A percentile compares a stretch with the other conserved stretches of the same genome.
Evolutionary conservation across 2,888 invertebrate genomes (phyloP).

Genomic region (Cheilosia impressa): DNA sequence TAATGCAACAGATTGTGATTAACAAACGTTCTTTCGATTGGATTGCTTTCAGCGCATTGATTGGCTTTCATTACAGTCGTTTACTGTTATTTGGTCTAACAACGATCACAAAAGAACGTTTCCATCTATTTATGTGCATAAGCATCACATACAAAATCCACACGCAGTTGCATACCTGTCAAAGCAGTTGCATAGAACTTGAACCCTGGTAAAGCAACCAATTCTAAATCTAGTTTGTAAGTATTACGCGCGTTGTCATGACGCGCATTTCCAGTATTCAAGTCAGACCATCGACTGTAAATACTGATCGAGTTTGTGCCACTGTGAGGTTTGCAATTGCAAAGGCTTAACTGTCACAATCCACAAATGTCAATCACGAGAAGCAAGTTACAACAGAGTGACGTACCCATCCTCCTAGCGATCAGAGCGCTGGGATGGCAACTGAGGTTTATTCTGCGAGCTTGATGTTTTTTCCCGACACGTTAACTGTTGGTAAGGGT

Average conservation of each 20-base stretch:
- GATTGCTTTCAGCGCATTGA: no score
- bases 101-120: no score
- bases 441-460: no score
- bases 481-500: no score
- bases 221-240: constrained; percentile 44
- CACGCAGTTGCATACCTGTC: background rate
- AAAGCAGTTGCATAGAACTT: constrained; percentile 11
- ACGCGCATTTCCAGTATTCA: background rate
- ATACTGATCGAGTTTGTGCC: constrained; percentile 9
- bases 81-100: no score
- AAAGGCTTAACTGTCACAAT: background rate
- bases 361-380: background rate
- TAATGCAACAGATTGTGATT: no score
- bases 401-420: constrained; percentile 5
- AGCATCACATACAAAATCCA: background rate
- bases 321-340: background rate
- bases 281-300: background rate
- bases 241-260: constrained; percentile 1
- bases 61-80: no score
- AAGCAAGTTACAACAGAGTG: constrained; percentile 30
- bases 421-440: no score
- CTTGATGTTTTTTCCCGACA: no score
- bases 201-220: constrained; percentile 36
- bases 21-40: no score
- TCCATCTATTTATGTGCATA: no score